These are phyloP conservation scores for Tachysurus fulvidraco DNA, from an alignment of 2,113 vertebrate species.

Conservation along the genomic window DNA sequence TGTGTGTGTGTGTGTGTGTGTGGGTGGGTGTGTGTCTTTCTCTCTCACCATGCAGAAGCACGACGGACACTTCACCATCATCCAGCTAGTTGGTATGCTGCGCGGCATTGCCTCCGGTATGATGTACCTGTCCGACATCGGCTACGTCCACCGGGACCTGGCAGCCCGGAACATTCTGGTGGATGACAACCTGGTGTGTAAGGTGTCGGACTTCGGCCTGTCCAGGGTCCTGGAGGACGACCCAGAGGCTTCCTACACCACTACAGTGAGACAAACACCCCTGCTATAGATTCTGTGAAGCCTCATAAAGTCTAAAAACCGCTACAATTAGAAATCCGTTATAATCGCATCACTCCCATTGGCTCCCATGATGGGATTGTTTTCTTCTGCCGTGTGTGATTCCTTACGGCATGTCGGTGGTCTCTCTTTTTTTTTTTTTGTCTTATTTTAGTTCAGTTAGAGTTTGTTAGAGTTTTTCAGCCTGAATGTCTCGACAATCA, in stretches of 20 bases:
- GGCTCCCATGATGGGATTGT: neutral
- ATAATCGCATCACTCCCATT: neutral
- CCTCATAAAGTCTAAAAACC: neutral
- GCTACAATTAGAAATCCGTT: neutral
- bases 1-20: neutral
- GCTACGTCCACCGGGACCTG: constrained; percentile 77
- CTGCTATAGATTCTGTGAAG: constrained; percentile 2
- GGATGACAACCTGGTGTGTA: constrained; percentile 92
- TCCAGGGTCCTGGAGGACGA: constrained; percentile 91
- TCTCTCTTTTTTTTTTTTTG: neutral
- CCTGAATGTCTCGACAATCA: neutral
- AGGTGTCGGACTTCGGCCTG: constrained; percentile 96
- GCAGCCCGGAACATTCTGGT: constrained; percentile 91
- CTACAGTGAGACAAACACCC: constrained; percentile 63
- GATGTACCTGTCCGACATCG: constrained; percentile 78
- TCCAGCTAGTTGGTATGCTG: constrained; percentile 95
- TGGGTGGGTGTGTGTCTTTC: neutral
- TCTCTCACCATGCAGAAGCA: constrained; percentile 76
- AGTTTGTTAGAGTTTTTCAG: too few relatives aligned
- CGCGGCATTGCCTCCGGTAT: constrained; percentile 86
- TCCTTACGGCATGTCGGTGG: neutral
- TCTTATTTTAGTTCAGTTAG: too few relatives aligned
- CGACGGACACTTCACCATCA: constrained; percentile 94
- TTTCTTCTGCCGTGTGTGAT: neutral
- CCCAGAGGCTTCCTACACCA: constrained; percentile 72